Conservation (phyloP, 1,140 invertebrate genomes). For the Pogonognathellus flavescens region DNA sequence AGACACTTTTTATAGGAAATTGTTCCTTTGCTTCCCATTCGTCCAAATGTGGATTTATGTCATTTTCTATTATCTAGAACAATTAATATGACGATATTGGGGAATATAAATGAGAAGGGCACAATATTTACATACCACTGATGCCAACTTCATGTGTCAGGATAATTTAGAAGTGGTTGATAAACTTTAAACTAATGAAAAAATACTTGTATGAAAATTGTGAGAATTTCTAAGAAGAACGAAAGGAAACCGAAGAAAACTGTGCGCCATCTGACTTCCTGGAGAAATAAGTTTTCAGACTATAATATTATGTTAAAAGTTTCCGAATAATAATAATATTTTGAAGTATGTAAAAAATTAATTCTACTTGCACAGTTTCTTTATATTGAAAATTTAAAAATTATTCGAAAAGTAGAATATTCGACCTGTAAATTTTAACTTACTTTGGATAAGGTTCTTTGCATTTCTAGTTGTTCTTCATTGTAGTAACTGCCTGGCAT, state of each 20-base stretch:
- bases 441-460: constrained; percentile 53
- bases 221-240: no score
- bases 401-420: no score
- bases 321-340: no score
- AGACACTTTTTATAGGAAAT: constrained; percentile 74
- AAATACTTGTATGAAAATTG: no score
- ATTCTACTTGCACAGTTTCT: no score
- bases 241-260: neutral
- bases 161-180: no score
- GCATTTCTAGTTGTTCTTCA: constrained; percentile 62
- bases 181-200: no score
- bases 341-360: no score
- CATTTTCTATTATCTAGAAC: constrained; percentile 72
- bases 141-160: neutral
- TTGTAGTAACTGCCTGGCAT: constrained; percentile 61
- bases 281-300: no score
- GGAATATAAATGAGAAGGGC: neutral
- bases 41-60: constrained; percentile 77
- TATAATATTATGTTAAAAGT: no score
- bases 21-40: constrained; percentile 73
- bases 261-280: neutral
- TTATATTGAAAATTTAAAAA: no score
- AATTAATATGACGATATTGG: neutral
- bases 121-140: neutral
- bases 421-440: neutral